A percentile compares a stretch with the other conserved stretches of the same genome.
Evolutionary conservation across 2,888 invertebrate genomes (phyloP).

Genomic region (Scrobipalpa costella): DNA sequence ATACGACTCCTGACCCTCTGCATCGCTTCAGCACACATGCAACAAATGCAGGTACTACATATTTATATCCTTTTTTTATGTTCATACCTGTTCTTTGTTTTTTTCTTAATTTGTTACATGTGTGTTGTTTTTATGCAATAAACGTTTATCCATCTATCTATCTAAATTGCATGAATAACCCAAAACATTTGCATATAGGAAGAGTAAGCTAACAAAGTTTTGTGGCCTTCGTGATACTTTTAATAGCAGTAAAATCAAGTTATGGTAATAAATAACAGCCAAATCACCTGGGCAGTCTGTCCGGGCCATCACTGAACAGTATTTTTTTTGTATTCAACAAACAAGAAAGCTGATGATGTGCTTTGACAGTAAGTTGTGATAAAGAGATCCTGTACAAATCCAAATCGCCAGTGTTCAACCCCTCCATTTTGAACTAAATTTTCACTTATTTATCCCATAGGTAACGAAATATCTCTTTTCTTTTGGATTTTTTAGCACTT

Average conservation of each 20-base stretch:
- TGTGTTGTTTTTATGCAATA: too few relatives aligned
- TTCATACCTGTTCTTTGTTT: too few relatives aligned
- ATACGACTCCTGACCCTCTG: too few relatives aligned
- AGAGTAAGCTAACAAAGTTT: background rate
- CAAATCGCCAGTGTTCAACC: constrained; percentile 38
- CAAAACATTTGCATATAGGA: background rate
- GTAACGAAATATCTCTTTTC: background rate
- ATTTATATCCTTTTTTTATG: too few relatives aligned
- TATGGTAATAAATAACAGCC: background rate
- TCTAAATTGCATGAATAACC: background rate
- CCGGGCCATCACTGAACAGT: constrained; percentile 79
- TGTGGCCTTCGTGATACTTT: background rate
- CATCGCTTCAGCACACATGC: too few relatives aligned
- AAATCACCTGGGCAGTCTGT: constrained; percentile 54
- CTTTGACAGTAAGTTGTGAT: constrained; percentile 63
- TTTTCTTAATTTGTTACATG: too few relatives aligned
- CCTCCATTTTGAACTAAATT: constrained; percentile 39
- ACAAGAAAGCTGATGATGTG: constrained; percentile 78
- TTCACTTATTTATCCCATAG: constrained; percentile 18
- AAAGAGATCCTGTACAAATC: constrained; percentile 64
- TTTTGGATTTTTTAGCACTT: background rate
- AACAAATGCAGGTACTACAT: too few relatives aligned
- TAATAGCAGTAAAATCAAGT: background rate
- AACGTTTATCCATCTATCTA: too few relatives aligned
- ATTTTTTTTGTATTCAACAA: constrained; percentile 85